Conservation (phyloP, 2,113 vertebrate genomes). For the Lamprotornis superbus region DNA sequence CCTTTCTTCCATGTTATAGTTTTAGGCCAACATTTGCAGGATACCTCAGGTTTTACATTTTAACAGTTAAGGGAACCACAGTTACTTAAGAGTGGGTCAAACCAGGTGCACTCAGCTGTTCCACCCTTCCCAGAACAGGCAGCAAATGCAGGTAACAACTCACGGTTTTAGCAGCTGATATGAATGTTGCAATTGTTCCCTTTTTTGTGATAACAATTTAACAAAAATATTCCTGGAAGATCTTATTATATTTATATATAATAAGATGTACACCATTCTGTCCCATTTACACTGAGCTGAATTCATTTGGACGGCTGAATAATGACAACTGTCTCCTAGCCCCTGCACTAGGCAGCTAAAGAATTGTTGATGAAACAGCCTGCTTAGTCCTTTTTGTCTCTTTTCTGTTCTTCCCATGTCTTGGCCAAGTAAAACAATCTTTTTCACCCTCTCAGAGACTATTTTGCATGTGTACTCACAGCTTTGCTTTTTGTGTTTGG, state of each 20-base stretch:
- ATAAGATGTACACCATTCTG: not conserved
- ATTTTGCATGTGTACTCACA: not conserved
- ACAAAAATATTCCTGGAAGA: not conserved
- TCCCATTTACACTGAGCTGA: not conserved
- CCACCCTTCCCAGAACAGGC: not conserved
- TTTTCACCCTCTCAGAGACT: not conserved
- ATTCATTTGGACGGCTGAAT: not conserved
- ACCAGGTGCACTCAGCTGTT: not conserved
- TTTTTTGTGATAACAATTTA: not conserved
- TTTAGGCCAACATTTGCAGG: not conserved
- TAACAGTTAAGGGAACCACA: fast-evolving
- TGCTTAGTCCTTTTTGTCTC: not conserved
- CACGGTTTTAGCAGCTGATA: not conserved
- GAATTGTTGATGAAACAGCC: not conserved
- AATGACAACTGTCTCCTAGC: not conserved
- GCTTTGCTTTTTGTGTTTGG: not conserved
- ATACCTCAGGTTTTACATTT: not conserved
- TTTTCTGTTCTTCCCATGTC: not conserved
- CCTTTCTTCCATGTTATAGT: not conserved
- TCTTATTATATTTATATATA: not conserved
- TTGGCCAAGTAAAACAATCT: not conserved
- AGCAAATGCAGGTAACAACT: not conserved
- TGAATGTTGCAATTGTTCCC: not conserved
- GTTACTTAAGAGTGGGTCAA: not conserved
- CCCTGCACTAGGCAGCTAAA: not conserved